A percentile compares a stretch with the other conserved stretches of the same genome.
phyloP scores from a whole-genome alignment of 2,888 invertebrate genomes.

The Steromphala cineraria region DNA sequence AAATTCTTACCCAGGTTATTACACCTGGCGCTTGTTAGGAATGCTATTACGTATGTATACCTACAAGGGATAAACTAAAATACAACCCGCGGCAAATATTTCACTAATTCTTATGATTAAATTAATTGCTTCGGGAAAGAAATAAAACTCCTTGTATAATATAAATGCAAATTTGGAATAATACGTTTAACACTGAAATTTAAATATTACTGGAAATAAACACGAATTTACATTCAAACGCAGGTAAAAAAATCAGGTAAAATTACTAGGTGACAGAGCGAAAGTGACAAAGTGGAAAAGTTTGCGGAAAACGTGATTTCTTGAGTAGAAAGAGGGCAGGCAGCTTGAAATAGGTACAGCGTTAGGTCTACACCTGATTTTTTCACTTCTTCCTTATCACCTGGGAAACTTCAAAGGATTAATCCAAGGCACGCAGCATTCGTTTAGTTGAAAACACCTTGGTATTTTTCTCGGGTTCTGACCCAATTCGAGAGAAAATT shows the following conservation, averaged over 20 bases:
- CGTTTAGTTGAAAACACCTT: conserved; percentile 10
- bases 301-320: background rate
- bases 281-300: too few species aligned
- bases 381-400: background rate
- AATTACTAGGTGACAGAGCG: too few species aligned
- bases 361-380: background rate
- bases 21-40: background rate
- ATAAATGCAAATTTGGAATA: too few species aligned
- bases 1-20: conserved; percentile 6
- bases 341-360: background rate
- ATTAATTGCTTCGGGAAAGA: too few species aligned
- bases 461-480: background rate
- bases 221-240: too few species aligned
- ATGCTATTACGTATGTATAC: background rate
- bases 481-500: conserved; percentile 1
- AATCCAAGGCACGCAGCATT: background rate
- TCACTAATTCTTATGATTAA: too few species aligned
- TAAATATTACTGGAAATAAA: too few species aligned
- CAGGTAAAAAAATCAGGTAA: too few species aligned
- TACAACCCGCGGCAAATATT: too few species aligned
- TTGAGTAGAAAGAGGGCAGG: background rate
- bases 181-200: too few species aligned
- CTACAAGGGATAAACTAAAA: too few species aligned
- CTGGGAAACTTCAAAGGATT: conserved; percentile 14
- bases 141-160: too few species aligned